Base-by-base conservation (phyloP, 1,140 invertebrate genomes). In the Psix sp. region DNA sequence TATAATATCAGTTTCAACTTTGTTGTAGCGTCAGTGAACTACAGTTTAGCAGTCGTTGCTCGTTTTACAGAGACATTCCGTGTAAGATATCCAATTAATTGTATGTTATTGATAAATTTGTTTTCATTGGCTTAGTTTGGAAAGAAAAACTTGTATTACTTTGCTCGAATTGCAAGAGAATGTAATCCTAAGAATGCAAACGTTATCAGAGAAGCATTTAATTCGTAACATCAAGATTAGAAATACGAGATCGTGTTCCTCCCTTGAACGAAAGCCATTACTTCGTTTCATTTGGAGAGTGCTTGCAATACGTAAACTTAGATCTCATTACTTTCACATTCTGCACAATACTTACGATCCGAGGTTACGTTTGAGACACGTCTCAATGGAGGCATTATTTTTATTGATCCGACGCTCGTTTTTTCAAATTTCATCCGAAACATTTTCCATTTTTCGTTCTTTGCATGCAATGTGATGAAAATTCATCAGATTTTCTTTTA, bases 291-390 rank as follows among this genome's bases (percentile, higher is more conserved):
- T 67, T 62, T 62, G 48, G 43, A 70, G 51, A 63, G 52, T 75
- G 52, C 67, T 68, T 57, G 57, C 59, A 56, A 71, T 73, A 63
- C 59, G 59, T 72, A 70, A 75, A 77, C 67, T 75, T 67, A 70
- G 74, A 72, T 78, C 63, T 66, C 74, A 78, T 76, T 74, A 76
- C 71, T 78, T 76, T 78, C 74, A 74, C 71, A 74, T 74, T 68
- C 46, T 62, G 60, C 59, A 56, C 49, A 62, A 71, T 42, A 46
- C 40, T 60, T 56, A 60, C 36, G 48, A 54, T 62, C 51, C 13
- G 42, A 59, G 56, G 59, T 67, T 74, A 56, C 51, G 38, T 60
- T 39, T 52, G 16, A n/a, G 59, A 43, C 31, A 20, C 33, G 20
- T 36, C 16, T 40, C 59, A 68, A 63, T 54, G n/a, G n/a, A 33